Conservation (phyloP, 2,113 vertebrate genomes). For the Boulengeromyrus knoepffleri region DNA sequence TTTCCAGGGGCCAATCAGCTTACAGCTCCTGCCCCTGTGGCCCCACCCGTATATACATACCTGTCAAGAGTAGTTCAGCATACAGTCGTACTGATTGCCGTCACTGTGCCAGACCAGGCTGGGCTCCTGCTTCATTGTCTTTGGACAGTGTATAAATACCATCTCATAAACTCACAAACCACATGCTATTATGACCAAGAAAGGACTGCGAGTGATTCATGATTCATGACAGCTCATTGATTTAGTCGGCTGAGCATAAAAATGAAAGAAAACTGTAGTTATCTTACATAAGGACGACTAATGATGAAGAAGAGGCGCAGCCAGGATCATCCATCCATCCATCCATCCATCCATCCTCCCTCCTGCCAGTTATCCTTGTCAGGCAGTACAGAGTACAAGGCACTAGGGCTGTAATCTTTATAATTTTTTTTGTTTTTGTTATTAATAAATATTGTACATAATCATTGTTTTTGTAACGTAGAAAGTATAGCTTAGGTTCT, state of each 20-base stretch:
- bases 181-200: neutral
- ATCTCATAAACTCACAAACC: neutral
- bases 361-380: neutral
- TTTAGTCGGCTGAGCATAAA: neutral
- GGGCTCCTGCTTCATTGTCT: neutral
- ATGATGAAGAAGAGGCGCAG: neutral
- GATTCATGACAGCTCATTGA: neutral
- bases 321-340: neutral
- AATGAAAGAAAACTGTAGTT: neutral
- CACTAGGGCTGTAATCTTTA: neutral
- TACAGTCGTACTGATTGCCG: neutral
- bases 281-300: neutral
- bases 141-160: neutral
- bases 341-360: neutral
- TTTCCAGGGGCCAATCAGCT: neutral
- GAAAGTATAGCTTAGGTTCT: neutral
- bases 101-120: neutral
- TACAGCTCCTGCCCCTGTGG: neutral
- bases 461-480: neutral
- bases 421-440: neutral
- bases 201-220: neutral
- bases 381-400: neutral
- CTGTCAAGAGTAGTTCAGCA: neutral
- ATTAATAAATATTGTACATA: neutral
- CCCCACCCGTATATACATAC: neutral